phyloP scores from a whole-genome alignment of 53 echinoderm and acorn worm genomes.

The Patiria pectinifera region DNA sequence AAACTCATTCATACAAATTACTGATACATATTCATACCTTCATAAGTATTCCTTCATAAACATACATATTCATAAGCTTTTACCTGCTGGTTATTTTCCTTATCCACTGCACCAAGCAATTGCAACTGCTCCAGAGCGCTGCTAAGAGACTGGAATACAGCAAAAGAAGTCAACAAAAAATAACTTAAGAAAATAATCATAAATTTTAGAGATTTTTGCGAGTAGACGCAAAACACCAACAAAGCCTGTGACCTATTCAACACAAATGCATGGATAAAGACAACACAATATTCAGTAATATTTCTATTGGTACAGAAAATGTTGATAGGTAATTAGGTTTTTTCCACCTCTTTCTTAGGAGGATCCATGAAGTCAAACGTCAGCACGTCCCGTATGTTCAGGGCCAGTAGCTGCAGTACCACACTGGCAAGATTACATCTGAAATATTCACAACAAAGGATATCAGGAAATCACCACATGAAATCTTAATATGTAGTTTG shows the following conservation, averaged over 20 bases:
- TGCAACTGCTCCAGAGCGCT: conserved; percentile 88
- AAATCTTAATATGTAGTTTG: no score
- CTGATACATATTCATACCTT: not conserved
- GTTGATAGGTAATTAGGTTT: not conserved
- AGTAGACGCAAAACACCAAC: not conserved
- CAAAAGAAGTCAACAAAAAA: not conserved
- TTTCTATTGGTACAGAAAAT: not conserved
- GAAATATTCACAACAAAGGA: conserved; percentile 1
- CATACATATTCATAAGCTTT: not conserved
- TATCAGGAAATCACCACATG: no score
- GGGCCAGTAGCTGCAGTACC: conserved; percentile 88
- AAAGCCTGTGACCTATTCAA: not conserved
- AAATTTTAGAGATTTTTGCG: not conserved
- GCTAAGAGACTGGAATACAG: conserved; percentile 66
- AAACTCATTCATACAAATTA: not conserved
- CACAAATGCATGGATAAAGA: not conserved
- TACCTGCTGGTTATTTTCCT: conserved; percentile 70
- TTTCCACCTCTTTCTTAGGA: conserved; percentile 88
- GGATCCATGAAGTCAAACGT: conserved; percentile 99
- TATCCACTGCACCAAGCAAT: conserved; percentile 84
- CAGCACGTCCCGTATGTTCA: conserved; percentile 83
- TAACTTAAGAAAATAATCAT: not conserved
- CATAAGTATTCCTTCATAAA: conserved; percentile 24
- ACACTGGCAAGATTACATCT: conserved; percentile 93
- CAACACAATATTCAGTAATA: not conserved